Percentiles rank a stretch among this genome's conserved stretches.
These are phyloP conservation scores for Helicolenus hilgendorfi DNA, from an alignment of 2,797 vertebrate species.

Conservation along the genomic window DNA sequence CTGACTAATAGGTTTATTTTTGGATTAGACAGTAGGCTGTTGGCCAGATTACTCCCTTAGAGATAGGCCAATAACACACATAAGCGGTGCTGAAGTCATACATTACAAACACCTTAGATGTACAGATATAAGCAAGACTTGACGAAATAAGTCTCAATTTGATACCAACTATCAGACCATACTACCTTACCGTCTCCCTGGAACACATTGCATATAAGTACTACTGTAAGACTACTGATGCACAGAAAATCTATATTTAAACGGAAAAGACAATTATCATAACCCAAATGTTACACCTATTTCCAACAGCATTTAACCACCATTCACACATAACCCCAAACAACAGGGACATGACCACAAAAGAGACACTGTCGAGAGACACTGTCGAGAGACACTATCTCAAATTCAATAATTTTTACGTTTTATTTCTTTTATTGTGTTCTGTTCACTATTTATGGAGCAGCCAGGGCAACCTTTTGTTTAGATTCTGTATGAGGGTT, in stretches of 20 bases:
- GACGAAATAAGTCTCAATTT: neutral
- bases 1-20: slow-evolving; percentile 74
- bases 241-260: neutral
- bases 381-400: neutral
- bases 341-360: neutral
- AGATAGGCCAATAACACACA: neutral
- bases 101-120: neutral
- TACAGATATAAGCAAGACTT: neutral
- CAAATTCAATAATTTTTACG: neutral
- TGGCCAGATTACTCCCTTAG: neutral
- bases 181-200: neutral
- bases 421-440: too few relatives aligned
- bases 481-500: neutral
- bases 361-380: neutral
- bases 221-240: neutral
- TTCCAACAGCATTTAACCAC: neutral
- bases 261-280: neutral
- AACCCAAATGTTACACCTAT: neutral
- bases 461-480: neutral
- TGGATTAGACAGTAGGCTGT: slow-evolving; percentile 40
- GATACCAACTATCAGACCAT: neutral
- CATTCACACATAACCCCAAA: neutral
- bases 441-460: neutral
- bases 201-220: neutral
- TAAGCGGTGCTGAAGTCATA: neutral